Conservation (phyloP, 1,140 invertebrate genomes). For the Drosophila carrolli region DNA sequence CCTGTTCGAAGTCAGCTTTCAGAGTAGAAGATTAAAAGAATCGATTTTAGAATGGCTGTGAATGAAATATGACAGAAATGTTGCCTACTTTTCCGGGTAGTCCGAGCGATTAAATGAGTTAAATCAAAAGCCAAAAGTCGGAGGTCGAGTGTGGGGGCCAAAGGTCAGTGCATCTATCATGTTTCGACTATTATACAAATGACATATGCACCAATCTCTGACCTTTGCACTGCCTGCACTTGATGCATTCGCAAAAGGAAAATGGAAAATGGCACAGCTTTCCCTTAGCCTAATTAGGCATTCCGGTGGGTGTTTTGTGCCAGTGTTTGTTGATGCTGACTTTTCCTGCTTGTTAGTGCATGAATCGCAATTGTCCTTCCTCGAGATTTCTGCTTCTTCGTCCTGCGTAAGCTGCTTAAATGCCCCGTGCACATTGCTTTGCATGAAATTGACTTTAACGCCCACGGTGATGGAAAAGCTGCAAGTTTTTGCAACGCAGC, state of each 20-base stretch:
- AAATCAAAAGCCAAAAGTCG: slow-evolving; percentile 28
- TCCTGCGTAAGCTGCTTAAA: slow-evolving; percentile 34
- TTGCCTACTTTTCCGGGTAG: slow-evolving; percentile 44
- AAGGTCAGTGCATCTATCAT: slow-evolving; percentile 18
- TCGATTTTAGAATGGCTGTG: background rate
- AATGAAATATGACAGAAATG: background rate
- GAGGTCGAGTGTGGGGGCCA: background rate
- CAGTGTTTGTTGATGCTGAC: background rate
- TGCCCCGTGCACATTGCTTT: slow-evolving; percentile 1
- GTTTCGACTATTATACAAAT: background rate
- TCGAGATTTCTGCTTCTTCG: background rate
- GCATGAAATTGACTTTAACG: background rate
- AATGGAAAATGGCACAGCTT: slow-evolving; percentile 9
- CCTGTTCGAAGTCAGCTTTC: no score
- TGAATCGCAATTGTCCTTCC: slow-evolving; percentile 6
- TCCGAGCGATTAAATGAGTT: slow-evolving; percentile 1
- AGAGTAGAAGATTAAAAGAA: background rate
- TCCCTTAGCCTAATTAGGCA: slow-evolving; percentile 58
- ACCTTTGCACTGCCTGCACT: slow-evolving; percentile 20
- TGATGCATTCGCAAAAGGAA: slow-evolving; percentile 28
- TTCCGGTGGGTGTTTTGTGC: slow-evolving; percentile 14
- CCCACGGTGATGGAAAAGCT: background rate
- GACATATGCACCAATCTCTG: background rate
- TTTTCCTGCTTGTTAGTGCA: slow-evolving; percentile 7
- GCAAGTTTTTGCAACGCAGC: background rate